Percentiles rank a stretch among this genome's conserved stretches.
Conservation (phyloP, 2,113 vertebrate genomes). For the Oreotrochilus melanogaster region DNA sequence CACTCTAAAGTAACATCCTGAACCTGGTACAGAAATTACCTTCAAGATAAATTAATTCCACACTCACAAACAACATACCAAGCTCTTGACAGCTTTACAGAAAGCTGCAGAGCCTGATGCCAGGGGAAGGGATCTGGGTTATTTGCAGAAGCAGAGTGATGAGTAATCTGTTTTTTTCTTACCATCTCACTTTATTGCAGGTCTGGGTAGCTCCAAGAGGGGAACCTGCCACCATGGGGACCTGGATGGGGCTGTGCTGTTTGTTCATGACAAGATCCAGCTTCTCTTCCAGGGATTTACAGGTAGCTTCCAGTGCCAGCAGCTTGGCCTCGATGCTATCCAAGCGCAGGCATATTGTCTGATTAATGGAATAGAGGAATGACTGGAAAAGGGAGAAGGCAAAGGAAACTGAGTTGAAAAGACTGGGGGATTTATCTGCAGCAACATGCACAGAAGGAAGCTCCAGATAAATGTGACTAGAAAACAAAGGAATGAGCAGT, state of each 20-base stretch:
- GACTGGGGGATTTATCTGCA: background rate
- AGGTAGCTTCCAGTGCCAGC: slow-evolving; percentile 91
- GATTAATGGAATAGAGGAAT: slow-evolving; percentile 91
- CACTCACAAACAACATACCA: background rate
- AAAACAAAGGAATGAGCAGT: background rate
- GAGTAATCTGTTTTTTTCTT: slow-evolving; percentile 43
- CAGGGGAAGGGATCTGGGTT: background rate
- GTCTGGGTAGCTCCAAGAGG: slow-evolving; percentile 97
- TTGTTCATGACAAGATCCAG: slow-evolving; percentile 92
- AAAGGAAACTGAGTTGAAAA: background rate
- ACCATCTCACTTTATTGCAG: slow-evolving; percentile 99
- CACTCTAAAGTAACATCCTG: background rate
- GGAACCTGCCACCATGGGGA: slow-evolving; percentile 97
- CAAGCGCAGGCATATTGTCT: slow-evolving; percentile 92
- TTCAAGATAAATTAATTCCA: background rate
- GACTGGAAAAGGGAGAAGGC: slow-evolving; percentile 76
- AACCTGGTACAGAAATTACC: background rate
- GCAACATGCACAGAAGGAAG: background rate
- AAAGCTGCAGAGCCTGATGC: background rate
- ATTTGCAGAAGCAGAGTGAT: background rate
- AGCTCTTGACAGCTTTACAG: background rate
- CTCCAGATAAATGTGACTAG: background rate
- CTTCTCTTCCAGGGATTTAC: slow-evolving; percentile 92
- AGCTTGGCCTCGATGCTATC: slow-evolving; percentile 95
- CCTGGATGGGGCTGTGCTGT: slow-evolving; percentile 92